phyloP scores from a whole-genome alignment of 1,140 invertebrate genomes.

The Melitaea cinxia region DNA sequence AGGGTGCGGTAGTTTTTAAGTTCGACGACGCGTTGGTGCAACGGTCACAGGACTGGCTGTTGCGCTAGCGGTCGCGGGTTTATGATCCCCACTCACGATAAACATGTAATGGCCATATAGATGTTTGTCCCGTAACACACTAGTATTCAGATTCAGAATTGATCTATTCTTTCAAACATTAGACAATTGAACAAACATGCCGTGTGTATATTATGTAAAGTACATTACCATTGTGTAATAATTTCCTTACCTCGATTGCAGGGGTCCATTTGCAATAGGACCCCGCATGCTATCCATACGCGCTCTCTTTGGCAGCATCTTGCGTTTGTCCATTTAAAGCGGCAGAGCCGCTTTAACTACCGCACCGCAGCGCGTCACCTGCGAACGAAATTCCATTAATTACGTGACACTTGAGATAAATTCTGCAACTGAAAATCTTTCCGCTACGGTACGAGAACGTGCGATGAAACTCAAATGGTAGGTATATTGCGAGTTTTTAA shows the following conservation, averaged over 20 bases:
- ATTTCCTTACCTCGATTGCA: slow-evolving; percentile 84
- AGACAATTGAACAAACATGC: too few relatives aligned
- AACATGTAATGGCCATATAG: too few relatives aligned
- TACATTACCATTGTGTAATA: too few relatives aligned
- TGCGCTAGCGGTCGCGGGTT: too few relatives aligned
- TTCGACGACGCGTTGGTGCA: too few relatives aligned
- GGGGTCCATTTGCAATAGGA: slow-evolving; percentile 87
- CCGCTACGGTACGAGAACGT: neutral
- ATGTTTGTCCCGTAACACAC: too few relatives aligned
- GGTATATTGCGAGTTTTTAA: slow-evolving; percentile 8
- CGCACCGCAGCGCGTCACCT: slow-evolving; percentile 79
- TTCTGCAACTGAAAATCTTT: neutral
- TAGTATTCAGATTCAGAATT: too few relatives aligned
- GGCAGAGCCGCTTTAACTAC: slow-evolving; percentile 77
- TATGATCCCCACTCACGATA: too few relatives aligned
- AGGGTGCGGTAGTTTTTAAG: too few relatives aligned
- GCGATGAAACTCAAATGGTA: neutral
- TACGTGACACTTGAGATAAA: slow-evolving; percentile 7
- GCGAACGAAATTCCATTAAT: slow-evolving; percentile 42
- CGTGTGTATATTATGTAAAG: too few relatives aligned
- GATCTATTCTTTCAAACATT: too few relatives aligned
- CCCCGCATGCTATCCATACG: slow-evolving; percentile 85
- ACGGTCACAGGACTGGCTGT: too few relatives aligned
- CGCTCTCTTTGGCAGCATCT: slow-evolving; percentile 85
- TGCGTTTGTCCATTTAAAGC: slow-evolving; percentile 85